These are phyloP conservation scores for Perizoma flavofasciatum DNA, from an alignment of 2,888 invertebrate species.

Conservation along the genomic window DNA sequence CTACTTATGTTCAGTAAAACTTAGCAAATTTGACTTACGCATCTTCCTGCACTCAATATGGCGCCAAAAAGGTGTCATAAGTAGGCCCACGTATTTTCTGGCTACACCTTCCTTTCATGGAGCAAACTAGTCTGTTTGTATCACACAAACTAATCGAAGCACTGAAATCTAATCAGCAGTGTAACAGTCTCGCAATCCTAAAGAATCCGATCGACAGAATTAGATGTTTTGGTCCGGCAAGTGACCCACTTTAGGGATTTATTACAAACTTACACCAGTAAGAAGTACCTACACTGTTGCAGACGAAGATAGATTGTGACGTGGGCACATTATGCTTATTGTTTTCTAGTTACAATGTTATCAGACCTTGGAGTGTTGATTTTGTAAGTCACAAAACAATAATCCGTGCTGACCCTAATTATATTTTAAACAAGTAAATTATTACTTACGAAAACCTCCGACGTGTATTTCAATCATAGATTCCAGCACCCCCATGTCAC, in stretches of 20 bases:
- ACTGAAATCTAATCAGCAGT: constrained; percentile 21
- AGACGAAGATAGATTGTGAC: constrained; percentile 38
- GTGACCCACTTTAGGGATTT: constrained; percentile 37
- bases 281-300: constrained; percentile 29
- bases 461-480: no score
- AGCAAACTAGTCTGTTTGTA: constrained; percentile 17
- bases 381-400: neutral
- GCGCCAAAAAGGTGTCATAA: no score
- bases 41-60: no score
- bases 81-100: no score
- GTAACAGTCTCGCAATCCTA: constrained; percentile 24
- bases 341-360: constrained; percentile 39
- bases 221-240: constrained; percentile 59
- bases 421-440: no score
- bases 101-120: neutral
- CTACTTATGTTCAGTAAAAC: no score
- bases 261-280: constrained; percentile 31
- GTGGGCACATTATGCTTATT: constrained; percentile 37
- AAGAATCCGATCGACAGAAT: constrained; percentile 57
- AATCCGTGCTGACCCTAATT: neutral
- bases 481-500: no score
- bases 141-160: constrained; percentile 11
- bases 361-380: constrained; percentile 34
- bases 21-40: no score
- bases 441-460: no score